Conservation (phyloP, 1,140 invertebrate genomes). For the Caenorhabditis tropicalis region DNA sequence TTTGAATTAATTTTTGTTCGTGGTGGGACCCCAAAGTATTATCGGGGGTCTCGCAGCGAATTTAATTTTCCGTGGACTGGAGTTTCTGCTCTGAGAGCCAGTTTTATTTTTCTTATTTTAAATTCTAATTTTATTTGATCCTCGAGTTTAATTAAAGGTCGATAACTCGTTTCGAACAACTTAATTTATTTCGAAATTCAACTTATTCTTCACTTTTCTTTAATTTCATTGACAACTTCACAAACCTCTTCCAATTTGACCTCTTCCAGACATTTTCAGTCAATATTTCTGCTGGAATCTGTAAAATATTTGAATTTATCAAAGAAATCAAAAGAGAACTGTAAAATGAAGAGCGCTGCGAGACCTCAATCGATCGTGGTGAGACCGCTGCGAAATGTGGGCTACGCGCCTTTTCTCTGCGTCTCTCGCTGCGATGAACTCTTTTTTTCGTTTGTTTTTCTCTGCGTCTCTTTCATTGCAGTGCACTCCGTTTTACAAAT, state of each 20-base stretch:
- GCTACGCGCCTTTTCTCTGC: neutral
- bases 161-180: no score
- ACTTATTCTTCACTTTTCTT: neutral
- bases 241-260: neutral
- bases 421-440: neutral
- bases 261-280: neutral
- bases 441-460: neutral
- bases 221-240: neutral
- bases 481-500: no score
- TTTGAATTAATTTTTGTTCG: no score
- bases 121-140: no score
- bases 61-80: no score
- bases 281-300: neutral
- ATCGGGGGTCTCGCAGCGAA: no score
- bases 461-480: neutral
- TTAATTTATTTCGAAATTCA: neutral
- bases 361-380: constrained; percentile 23
- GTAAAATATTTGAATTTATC: neutral
- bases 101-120: no score
- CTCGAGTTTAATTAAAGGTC: no score
- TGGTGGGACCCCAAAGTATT: no score
- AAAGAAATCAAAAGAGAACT: neutral
- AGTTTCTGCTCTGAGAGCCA: no score
- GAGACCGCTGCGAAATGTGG: constrained; percentile 5
- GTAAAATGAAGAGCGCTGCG: neutral